phyloP scores from a whole-genome alignment of 2,888 invertebrate species.

The Gymnosoma rotundatum region DNA sequence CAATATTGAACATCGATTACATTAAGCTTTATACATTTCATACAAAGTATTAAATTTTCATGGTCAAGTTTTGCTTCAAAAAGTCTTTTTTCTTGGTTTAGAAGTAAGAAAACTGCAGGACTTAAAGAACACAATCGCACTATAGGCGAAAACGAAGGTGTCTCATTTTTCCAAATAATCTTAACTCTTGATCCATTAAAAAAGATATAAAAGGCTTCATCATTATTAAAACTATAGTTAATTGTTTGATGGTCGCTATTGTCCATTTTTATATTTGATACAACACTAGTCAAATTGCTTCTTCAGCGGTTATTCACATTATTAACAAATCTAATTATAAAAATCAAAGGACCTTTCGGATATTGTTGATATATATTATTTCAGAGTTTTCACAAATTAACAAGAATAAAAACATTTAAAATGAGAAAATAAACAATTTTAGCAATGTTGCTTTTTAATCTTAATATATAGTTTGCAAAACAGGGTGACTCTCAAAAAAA shows the following conservation, averaged over 20 bases:
- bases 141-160: conserved; percentile 30
- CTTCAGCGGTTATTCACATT: conserved; percentile 21
- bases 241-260: conserved; percentile 33
- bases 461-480: neutral
- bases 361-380: neutral
- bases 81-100: conserved; percentile 42
- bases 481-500: conserved; percentile 15
- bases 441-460: conserved; percentile 15
- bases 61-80: conserved; percentile 58
- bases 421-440: conserved; percentile 59
- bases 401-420: conserved; percentile 17
- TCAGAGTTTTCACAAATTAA: neutral
- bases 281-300: conserved; percentile 46
- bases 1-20: conserved; percentile 77
- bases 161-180: conserved; percentile 40
- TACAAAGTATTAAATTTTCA: conserved; percentile 65
- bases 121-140: conserved; percentile 54
- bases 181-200: conserved; percentile 49
- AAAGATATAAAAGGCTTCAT: conserved; percentile 56
- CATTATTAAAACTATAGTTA: neutral
- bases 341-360: neutral
- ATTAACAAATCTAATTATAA: conserved; percentile 7
- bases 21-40: conserved; percentile 73
- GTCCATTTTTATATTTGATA: conserved; percentile 40
- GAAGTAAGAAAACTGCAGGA: conserved; percentile 34